Evolutionary conservation across 1,140 invertebrate species (phyloP), one percentile per base, ranked within the genome.

Genomic region (Amphibalanus amphitrite): DNA sequence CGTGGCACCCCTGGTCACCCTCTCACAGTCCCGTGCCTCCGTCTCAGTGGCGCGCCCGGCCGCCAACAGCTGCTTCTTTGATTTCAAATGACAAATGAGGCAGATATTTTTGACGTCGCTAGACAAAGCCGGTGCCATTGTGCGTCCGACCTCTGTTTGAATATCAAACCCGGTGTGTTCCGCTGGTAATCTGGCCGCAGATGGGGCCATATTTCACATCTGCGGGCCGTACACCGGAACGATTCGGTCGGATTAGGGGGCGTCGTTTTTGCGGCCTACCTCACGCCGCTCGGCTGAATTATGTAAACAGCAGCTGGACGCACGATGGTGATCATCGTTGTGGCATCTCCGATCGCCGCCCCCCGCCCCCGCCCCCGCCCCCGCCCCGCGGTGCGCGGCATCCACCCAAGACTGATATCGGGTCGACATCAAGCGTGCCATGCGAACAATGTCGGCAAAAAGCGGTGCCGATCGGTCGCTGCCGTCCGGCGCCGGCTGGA

Each of bases 1-100:
- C 47, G 47, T 59, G 47, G 20, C 47, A 20, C 47, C 47, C 47
- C 47, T 59, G 4, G 33, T 38, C 33, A 15, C 33, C 33, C 33
- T 38, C 33, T 6, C 33, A 4, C 33, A 4, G 15, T 38, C 15
- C 33, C 15, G 4, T 4, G 33, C 33, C 4, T 4, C 47, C 47
- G 6, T 23, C 47, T 23, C 47, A 20, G 10, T 20, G 47, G 47
- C 47, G 47, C 6, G 6, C 47, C 47, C 33, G 33, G 47, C 13
- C 47, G 47, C 47, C 47, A 59, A 59, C 47, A 59, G 47, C 47
- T 59, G 47, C 13, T 23, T 59, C 47, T 23, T 59, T 59, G 10
- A 59, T 59, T 59, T 59, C 47, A 59, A 59, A 59, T 59, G 47
- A 59, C 47, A 59, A 59, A 59, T 20, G 47, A 59, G 47, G 47